Conservation (phyloP, 2,113 vertebrate genomes). For the Cricetomys ansorgei region DNA sequence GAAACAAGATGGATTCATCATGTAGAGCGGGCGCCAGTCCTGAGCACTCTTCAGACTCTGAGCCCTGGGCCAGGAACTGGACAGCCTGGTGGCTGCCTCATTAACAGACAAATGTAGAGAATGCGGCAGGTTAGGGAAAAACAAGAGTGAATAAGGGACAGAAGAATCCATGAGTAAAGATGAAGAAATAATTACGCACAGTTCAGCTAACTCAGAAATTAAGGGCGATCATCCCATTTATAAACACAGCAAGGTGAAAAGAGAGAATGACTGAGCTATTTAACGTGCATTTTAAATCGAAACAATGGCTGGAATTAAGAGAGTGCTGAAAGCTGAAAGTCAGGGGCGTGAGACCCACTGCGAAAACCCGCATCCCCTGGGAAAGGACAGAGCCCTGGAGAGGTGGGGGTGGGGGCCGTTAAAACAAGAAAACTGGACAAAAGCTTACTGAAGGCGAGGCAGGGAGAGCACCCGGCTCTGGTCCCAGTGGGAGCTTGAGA, state of each 20-base stretch:
- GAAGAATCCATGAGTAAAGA: slow-evolving; percentile 68
- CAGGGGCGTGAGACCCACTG: background rate
- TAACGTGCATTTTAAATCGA: slow-evolving; percentile 40
- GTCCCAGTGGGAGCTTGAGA: background rate
- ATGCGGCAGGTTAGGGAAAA: slow-evolving; percentile 70
- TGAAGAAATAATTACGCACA: slow-evolving; percentile 74
- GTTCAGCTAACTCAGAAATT: slow-evolving; percentile 73
- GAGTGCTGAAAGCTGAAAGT: slow-evolving; percentile 9
- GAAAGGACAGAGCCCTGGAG: background rate
- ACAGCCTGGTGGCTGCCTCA: background rate
- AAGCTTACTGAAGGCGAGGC: accelerated
- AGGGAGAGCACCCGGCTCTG: background rate
- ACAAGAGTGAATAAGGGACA: slow-evolving; percentile 70
- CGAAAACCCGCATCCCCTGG: slow-evolving; percentile 45
- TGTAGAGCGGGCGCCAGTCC: background rate
- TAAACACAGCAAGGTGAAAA: slow-evolving; percentile 64
- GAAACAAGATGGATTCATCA: background rate
- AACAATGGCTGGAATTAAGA: slow-evolving; percentile 45
- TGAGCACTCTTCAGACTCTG: background rate
- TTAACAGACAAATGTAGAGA: slow-evolving; percentile 58
- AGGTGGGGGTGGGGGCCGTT: accelerated
- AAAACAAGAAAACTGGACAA: background rate
- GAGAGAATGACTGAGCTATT: slow-evolving; percentile 49
- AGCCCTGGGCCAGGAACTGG: slow-evolving; percentile 36
- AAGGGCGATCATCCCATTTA: slow-evolving; percentile 58